Evolutionary conservation across 2,888 invertebrate genomes (phyloP).

Genomic region (Tuberolachnus salignus): DNA sequence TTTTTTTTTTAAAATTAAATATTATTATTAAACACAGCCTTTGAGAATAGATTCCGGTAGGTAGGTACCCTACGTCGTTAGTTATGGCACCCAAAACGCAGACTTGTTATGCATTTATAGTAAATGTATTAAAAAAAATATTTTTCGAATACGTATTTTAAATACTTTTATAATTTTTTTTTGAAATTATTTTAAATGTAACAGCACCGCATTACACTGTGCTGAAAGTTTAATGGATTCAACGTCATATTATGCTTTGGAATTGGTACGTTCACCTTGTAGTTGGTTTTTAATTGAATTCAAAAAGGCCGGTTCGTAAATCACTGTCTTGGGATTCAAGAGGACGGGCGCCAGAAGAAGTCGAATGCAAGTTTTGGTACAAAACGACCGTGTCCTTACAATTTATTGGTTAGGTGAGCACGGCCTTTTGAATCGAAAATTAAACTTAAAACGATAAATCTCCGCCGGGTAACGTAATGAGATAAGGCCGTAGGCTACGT

Average conservation of each 20-base stretch:
- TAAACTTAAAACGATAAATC: conserved; percentile 56
- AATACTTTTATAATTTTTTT: too few relatives aligned
- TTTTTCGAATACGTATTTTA: too few relatives aligned
- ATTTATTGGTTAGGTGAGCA: conserved; percentile 55
- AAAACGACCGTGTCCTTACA: conserved; percentile 53
- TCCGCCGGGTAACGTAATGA: conserved; percentile 47
- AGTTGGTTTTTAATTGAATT: conserved; percentile 44
- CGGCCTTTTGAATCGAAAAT: conserved; percentile 54
- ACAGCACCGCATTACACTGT: too few relatives aligned
- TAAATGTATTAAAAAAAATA: too few relatives aligned
- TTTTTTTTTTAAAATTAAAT: too few relatives aligned
- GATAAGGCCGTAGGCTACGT: conserved; percentile 25
- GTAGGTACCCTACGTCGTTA: too few relatives aligned
- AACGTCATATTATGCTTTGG: background rate
- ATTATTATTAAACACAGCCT: too few relatives aligned
- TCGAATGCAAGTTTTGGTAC: conserved; percentile 53
- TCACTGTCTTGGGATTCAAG: conserved; percentile 38
- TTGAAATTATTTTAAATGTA: too few relatives aligned
- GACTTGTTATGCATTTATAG: too few relatives aligned
- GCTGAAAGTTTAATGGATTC: too few relatives aligned
- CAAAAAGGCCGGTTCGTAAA: conserved; percentile 38
- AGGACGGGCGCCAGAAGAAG: conserved; percentile 45
- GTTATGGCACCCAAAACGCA: too few relatives aligned
- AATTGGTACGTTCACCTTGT: conserved; percentile 31
- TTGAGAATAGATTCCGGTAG: too few relatives aligned